These are phyloP conservation scores for Drosophila pachea DNA, from an alignment of 1,140 invertebrate species.

Conservation along the genomic window DNA sequence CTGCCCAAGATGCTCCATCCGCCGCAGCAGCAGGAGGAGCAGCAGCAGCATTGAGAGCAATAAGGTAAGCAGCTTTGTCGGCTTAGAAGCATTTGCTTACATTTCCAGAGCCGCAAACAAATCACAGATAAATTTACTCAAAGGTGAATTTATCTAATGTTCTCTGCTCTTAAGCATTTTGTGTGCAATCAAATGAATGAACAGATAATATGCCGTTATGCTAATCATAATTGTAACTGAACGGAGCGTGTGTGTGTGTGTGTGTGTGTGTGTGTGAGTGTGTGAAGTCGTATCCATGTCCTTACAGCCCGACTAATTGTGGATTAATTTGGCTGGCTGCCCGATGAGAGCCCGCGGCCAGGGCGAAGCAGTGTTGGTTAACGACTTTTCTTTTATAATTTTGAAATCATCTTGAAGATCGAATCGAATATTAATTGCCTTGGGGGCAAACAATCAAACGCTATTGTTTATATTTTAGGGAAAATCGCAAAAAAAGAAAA, in stretches of 20 bases:
- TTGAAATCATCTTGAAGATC: too few species aligned
- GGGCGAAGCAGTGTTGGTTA: too few species aligned
- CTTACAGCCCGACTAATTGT: too few species aligned
- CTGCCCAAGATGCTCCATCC: slow-evolving; percentile 55
- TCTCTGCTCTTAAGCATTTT: slow-evolving; percentile 9
- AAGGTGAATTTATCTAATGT: slow-evolving; percentile 36
- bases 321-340: too few species aligned
- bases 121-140: slow-evolving; percentile 43
- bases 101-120: slow-evolving; percentile 49
- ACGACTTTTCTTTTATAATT: too few species aligned
- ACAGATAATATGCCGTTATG: slow-evolving; percentile 8
- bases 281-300: too few species aligned
- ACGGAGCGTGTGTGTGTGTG: not conserved
- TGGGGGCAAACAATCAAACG: not conserved
- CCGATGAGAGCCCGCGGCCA: too few species aligned
- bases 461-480: not conserved
- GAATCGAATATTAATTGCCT: too few species aligned
- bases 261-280: too few species aligned
- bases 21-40: slow-evolving; percentile 9
- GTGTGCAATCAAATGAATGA: slow-evolving; percentile 11
- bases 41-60: slow-evolving; percentile 22
- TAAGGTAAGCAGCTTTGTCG: slow-evolving; percentile 72
- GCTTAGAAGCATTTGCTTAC: slow-evolving; percentile 57
- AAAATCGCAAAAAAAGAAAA: slow-evolving; percentile 1
- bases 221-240: slow-evolving; percentile 12